These are phyloP conservation scores for Sturnus vulgaris DNA, from an alignment of 2,113 vertebrate species.

Conservation along the genomic window DNA sequence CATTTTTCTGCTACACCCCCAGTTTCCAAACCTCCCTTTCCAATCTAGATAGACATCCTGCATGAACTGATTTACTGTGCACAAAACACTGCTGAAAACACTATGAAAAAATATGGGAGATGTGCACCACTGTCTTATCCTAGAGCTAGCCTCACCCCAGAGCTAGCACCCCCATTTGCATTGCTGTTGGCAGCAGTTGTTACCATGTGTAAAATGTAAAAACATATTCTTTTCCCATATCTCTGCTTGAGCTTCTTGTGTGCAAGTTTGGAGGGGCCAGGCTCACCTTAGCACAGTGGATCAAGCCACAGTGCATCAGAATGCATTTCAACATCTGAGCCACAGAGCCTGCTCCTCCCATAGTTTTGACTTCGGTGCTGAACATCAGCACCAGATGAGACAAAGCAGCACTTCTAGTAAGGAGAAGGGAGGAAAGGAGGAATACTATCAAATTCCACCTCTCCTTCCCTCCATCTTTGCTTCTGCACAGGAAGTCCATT, in stretches of 20 bases:
- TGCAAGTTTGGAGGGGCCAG: not conserved
- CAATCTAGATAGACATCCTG: not conserved
- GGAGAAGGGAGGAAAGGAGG: not conserved
- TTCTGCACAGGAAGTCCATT: not conserved
- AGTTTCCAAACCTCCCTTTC: conserved; percentile 1
- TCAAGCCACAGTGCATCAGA: not conserved
- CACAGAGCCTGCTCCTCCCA: not conserved
- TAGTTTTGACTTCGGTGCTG: not conserved
- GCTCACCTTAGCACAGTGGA: not conserved
- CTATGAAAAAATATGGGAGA: not conserved
- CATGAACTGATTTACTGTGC: not conserved
- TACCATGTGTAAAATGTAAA: not conserved
- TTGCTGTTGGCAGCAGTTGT: not conserved
- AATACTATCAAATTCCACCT: not conserved
- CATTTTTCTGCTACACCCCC: conserved; percentile 27
- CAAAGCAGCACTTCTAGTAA: not conserved
- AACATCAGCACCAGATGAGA: not conserved
- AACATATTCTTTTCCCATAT: not conserved
- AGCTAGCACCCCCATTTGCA: not conserved
- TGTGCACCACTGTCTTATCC: not conserved
- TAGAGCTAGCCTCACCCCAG: not conserved
- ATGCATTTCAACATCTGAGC: not conserved
- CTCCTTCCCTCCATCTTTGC: not conserved
- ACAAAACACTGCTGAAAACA: not conserved
- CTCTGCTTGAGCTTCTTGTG: not conserved